Evolutionary conservation across 2,113 vertebrate species (phyloP).

Genomic region (Scomber japonicus): DNA sequence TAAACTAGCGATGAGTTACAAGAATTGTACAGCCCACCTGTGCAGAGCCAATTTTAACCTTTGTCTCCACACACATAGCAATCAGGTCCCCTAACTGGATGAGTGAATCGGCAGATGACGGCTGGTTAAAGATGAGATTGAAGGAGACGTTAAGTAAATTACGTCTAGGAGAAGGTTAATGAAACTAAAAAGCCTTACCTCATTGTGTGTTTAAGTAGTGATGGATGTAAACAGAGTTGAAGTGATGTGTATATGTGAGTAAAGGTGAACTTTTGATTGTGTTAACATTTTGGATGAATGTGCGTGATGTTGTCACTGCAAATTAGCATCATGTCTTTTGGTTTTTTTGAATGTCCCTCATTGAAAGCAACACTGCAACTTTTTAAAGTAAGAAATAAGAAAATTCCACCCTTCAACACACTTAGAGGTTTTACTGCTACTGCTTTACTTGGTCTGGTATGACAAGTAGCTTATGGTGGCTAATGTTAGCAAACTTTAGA

Average conservation of each 20-base stretch:
- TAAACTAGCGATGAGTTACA: neutral
- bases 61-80: neutral
- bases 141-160: constrained; percentile 48
- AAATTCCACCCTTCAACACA: no score
- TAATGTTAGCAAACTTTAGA: no score
- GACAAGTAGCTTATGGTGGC: no score
- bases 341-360: neutral
- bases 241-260: neutral
- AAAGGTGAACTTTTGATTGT: neutral
- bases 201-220: neutral
- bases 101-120: constrained; percentile 38
- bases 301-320: no score
- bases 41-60: neutral
- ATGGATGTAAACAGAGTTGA: neutral
- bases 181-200: constrained; percentile 3
- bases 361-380: no score
- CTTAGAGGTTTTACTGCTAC: no score
- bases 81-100: constrained; percentile 34
- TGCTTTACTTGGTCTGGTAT: no score
- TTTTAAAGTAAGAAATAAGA: no score
- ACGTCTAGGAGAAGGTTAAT: constrained; percentile 61
- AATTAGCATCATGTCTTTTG: neutral
- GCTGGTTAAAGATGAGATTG: constrained; percentile 15
- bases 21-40: neutral
- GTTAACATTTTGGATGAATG: no score